Percentiles rank a stretch among this genome's conserved stretches.
phyloP scores from a whole-genome alignment of 2,888 invertebrate genomes.

The Eupithecia subfuscata region DNA sequence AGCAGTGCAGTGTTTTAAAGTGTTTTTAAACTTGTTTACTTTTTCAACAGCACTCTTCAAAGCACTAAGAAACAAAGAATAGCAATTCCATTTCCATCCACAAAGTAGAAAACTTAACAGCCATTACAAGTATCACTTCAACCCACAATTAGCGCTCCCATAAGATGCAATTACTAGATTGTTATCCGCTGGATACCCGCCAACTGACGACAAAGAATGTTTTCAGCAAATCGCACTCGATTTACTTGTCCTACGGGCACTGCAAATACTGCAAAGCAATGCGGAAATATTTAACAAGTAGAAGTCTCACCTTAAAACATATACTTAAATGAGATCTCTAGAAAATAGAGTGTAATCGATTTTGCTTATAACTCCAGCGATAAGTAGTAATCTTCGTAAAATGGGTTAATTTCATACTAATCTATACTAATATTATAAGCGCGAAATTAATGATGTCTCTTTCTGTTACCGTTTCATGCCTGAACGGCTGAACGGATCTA shows the following conservation, averaged over 20 bases:
- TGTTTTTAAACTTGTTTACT: not conserved
- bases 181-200: constrained; percentile 55
- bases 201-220: constrained; percentile 51
- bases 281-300: constrained; percentile 4
- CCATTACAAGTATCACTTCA: constrained; percentile 41
- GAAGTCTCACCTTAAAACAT: not conserved
- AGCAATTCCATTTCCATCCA: constrained; percentile 1
- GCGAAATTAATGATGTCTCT: no score
- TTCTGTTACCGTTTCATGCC: no score
- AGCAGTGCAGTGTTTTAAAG: not conserved
- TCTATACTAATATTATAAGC: no score
- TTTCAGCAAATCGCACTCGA: constrained; percentile 42
- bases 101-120: constrained; percentile 29
- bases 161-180: constrained; percentile 59
- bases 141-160: constrained; percentile 47
- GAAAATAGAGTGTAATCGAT: not conserved
- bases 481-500: no score
- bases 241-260: constrained; percentile 23
- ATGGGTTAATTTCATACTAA: no score
- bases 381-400: not conserved
- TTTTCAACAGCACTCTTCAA: not conserved
- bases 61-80: constrained; percentile 11
- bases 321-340: not conserved
- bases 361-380: not conserved
- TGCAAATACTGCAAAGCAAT: not conserved